These are phyloP conservation scores for Acanthiza pusilla DNA, from an alignment of 2,797 vertebrate genomes.

Conservation along the genomic window DNA sequence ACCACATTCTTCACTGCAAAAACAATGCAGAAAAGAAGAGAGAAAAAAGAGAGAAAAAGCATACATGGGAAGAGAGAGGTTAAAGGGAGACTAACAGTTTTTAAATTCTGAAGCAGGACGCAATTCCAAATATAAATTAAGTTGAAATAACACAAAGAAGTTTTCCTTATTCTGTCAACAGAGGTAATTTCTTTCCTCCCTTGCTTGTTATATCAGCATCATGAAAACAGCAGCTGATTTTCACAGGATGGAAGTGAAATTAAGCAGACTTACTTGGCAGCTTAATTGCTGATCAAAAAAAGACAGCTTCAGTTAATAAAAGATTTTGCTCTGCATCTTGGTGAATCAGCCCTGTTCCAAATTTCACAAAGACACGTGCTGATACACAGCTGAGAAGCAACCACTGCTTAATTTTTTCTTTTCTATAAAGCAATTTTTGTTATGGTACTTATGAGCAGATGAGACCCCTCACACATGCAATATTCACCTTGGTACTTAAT, in stretches of 20 bases:
- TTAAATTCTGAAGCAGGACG: background rate
- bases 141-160: background rate
- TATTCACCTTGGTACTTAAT: conserved; percentile 8
- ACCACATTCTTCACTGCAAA: background rate
- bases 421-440: background rate
- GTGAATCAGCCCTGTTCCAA: background rate
- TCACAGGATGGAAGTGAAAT: background rate
- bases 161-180: background rate
- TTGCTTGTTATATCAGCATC: background rate
- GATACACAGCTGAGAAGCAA: background rate
- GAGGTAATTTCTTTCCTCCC: background rate
- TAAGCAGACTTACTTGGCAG: background rate
- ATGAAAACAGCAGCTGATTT: background rate
- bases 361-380: background rate
- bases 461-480: background rate
- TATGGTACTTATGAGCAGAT: background rate
- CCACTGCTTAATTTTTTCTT: background rate
- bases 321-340: background rate
- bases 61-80: fast-evolving
- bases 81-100: background rate
- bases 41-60: background rate
- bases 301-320: background rate
- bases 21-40: background rate
- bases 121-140: background rate
- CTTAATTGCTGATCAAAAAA: conserved; percentile 6